Evolutionary conservation across 1,140 invertebrate species (phyloP), one percentile per base, ranked within the genome.

Genomic region (Tribolium madens): DNA sequence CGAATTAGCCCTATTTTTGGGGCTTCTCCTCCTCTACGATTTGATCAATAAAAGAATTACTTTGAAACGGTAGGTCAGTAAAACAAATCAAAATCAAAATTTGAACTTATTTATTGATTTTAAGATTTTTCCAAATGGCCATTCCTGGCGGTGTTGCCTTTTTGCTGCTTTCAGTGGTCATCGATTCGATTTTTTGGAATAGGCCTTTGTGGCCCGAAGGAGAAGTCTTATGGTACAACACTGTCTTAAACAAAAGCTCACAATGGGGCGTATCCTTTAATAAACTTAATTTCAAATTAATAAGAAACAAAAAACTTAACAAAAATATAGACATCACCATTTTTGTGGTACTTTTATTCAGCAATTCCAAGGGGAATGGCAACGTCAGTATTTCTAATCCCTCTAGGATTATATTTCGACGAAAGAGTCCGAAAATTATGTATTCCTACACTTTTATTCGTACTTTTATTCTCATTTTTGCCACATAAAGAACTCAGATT

Each of bases 401-500:
- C 96, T 4, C 79, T 97, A 21, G 96, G 97, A 31, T 85, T 94
- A 15, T 90, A 90, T 70, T 86, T 93, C 75, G 95, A 97, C 82
- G 86, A 88, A 73, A 89, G 95, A 81, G 87, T 93, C 46, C 85
- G 92, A 57, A 88, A 88, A 46, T 83, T 98, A 42, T 87, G 93
- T 0, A 83, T 93, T 53, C 94, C 96, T 57, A 91, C 93, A 2
- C 69, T 98, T 1, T 84, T 90, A n/a, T 99, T 97, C 87, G 91
- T 99, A 18, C 76, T 94, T 10, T 81, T 98, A 1, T 99, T 96
- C 86, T 99, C 98, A 4, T 92, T 98, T 84, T 86, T 99, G 53
- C 98, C 98, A 0, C 98, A 99, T 84, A 99, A 99, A 86, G 98
- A 99, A 87, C 89, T 99, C 4, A 90, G 98, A 33, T 99, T 99